phyloP scores from a whole-genome alignment of 2,888 invertebrate genomes.

The Listrodromus nycthemerus region DNA sequence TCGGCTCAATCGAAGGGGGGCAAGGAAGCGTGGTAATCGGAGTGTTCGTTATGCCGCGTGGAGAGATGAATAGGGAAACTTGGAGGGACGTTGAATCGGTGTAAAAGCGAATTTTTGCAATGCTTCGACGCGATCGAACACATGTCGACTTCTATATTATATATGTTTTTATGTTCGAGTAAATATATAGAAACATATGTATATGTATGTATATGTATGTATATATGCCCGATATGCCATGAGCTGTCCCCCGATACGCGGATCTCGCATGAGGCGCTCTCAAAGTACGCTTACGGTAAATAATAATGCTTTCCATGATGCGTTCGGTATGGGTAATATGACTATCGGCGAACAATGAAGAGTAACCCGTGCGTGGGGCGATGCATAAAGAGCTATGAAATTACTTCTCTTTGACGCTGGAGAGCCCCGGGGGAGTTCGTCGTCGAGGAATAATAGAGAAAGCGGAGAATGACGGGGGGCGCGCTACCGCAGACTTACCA shows the following conservation, averaged over 20 bases:
- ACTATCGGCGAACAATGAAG: slow-evolving; percentile 55
- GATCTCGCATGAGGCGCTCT: slow-evolving; percentile 16
- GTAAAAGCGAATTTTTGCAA: slow-evolving; percentile 14
- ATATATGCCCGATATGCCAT: slow-evolving; percentile 1
- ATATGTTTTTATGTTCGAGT: too few species aligned
- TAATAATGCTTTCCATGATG: slow-evolving; percentile 19
- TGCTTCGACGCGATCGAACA: slow-evolving; percentile 29
- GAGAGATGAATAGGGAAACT: background rate
- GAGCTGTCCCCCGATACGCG: slow-evolving; percentile 22
- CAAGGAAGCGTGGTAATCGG: slow-evolving; percentile 10
- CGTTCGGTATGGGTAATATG: slow-evolving; percentile 25
- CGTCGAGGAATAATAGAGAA: slow-evolving; percentile 5
- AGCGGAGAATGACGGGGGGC: slow-evolving; percentile 25
- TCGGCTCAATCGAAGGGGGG: background rate
- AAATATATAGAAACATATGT: too few species aligned
- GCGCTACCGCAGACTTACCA: slow-evolving; percentile 20
- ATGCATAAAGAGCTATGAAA: slow-evolving; percentile 58
- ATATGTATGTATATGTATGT: too few species aligned
- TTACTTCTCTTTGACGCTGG: slow-evolving; percentile 51
- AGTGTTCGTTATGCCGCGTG: background rate
- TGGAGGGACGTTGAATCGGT: slow-evolving; percentile 16
- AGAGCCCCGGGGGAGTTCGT: slow-evolving; percentile 8
- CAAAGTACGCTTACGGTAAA: slow-evolving; percentile 35
- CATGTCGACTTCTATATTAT: slow-evolving; percentile 25
- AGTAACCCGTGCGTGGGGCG: slow-evolving; percentile 31